phyloP scores from a whole-genome alignment of 2,797 vertebrate genomes.

The Chelonia mydas region DNA sequence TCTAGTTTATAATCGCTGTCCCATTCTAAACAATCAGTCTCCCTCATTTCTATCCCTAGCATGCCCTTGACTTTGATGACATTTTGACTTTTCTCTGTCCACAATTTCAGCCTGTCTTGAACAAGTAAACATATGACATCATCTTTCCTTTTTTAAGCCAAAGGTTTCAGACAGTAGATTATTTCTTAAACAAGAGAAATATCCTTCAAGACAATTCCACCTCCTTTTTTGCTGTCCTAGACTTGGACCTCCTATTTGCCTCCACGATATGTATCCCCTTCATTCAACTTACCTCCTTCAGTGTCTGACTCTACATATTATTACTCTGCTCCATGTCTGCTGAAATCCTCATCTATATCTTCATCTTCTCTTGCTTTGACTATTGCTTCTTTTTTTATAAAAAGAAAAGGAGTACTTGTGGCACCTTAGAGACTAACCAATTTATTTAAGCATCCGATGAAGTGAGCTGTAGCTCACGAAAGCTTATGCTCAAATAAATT shows the following conservation, averaged over 20 bases:
- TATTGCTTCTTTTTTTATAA: not conserved
- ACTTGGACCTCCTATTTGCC: not conserved
- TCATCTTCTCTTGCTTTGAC: not conserved
- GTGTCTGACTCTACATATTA: not conserved
- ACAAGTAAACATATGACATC: not conserved
- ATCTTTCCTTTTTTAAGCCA: not conserved
- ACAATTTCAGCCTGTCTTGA: not conserved
- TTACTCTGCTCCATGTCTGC: not conserved
- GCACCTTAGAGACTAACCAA: too few relatives aligned
- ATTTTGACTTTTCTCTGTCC: not conserved
- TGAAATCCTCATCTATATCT: not conserved
- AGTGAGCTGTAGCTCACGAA: too few relatives aligned
- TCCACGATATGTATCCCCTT: not conserved
- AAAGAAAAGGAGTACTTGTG: too few relatives aligned
- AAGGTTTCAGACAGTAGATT: not conserved
- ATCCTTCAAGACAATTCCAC: not conserved
- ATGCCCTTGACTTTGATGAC: not conserved
- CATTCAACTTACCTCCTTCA: not conserved
- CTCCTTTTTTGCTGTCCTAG: not conserved
- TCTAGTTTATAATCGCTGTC: not conserved
- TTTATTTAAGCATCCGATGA: too few relatives aligned
- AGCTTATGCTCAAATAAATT: too few relatives aligned
- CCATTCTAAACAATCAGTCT: not conserved
- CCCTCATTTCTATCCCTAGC: not conserved
- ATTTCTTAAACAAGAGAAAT: not conserved